phyloP scores from a whole-genome alignment of 2,797 vertebrate species.

The Pangasius djambal region DNA sequence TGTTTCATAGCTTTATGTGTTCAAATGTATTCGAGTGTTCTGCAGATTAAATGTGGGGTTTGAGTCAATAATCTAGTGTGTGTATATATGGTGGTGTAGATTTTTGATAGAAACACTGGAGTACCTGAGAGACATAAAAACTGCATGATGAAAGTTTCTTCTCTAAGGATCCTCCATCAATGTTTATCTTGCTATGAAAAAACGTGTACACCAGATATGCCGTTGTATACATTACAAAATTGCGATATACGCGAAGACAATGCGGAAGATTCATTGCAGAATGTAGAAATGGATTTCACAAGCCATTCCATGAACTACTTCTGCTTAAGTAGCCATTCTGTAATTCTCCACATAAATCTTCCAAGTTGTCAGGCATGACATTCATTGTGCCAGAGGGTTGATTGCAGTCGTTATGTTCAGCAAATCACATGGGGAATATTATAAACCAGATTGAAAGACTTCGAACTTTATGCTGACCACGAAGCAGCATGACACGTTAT shows the following conservation, averaged over 20 bases:
- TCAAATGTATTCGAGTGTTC: constrained; percentile 17
- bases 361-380: neutral
- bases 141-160: neutral
- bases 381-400: neutral
- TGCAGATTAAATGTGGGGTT: constrained; percentile 14
- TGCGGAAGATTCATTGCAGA: too few relatives aligned
- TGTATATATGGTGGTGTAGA: neutral
- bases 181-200: too few relatives aligned
- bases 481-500: neutral
- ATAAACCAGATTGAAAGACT: neutral
- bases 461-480: neutral
- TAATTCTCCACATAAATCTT: neutral
- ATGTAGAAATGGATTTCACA: neutral
- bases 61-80: neutral
- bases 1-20: constrained; percentile 7
- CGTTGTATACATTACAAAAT: neutral
- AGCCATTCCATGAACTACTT: neutral
- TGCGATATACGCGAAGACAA: neutral
- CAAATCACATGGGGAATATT: neutral
- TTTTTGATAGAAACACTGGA: neutral
- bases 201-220: neutral
- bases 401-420: neutral
- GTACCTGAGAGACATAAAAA: neutral
- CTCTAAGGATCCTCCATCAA: neutral
- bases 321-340: neutral